A percentile compares a stretch with the other conserved stretches of the same genome.
Evolutionary conservation across 37 sponge, comb jelly and placozoan species (phyloP).

Genomic region (Trichoplax adhaerens): DNA sequence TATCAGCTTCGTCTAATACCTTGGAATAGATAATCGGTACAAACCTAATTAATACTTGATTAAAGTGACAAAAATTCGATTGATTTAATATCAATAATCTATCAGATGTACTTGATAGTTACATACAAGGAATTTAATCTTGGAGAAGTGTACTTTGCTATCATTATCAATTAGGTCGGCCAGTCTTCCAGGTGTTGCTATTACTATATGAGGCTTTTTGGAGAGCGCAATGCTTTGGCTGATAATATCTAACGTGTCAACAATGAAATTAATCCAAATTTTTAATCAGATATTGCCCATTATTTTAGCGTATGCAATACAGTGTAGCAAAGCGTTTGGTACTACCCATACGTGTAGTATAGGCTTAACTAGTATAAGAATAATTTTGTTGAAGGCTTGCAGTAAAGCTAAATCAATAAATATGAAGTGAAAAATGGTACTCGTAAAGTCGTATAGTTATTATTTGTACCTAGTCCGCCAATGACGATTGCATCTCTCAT

Average conservation of each 20-base stretch:
- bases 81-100: not conserved
- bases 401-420: too few species aligned
- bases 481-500: slow-evolving; percentile 52
- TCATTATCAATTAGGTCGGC: slow-evolving; percentile 78
- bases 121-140: slow-evolving; percentile 66
- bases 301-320: too few species aligned
- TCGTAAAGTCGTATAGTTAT: too few species aligned
- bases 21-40: not conserved
- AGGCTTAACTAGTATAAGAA: too few species aligned
- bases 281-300: too few species aligned
- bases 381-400: too few species aligned
- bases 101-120: not conserved
- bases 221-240: slow-evolving; percentile 62
- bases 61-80: too few species aligned
- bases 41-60: not conserved
- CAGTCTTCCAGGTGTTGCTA: slow-evolving; percentile 93
- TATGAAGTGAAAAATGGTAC: too few species aligned
- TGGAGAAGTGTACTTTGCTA: slow-evolving; percentile 57
- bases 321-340: too few species aligned
- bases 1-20: slow-evolving; percentile 97
- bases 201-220: slow-evolving; percentile 70
- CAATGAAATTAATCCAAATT: too few species aligned
- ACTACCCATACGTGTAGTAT: too few species aligned
- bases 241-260: slow-evolving; percentile 53
- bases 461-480: slow-evolving; percentile 58